Percentiles rank a stretch among this genome's conserved stretches.
These are phyloP conservation scores for Drosophila anceps DNA, from an alignment of 2,888 invertebrate species.

Conservation along the genomic window DNA sequence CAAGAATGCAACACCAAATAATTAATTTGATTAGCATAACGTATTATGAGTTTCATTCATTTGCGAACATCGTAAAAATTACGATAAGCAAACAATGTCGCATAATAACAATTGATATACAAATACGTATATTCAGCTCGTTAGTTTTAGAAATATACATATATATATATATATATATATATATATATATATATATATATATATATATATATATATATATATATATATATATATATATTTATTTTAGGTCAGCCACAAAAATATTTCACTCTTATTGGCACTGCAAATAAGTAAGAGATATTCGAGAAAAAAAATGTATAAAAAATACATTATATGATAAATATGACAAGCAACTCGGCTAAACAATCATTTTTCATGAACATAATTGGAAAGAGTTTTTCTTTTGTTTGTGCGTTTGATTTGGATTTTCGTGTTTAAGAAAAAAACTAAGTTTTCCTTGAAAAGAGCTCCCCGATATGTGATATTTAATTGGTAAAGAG, in stretches of 20 bases:
- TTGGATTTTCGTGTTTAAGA: slow-evolving; percentile 68
- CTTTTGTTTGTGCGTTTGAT: slow-evolving; percentile 18
- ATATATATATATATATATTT: background rate
- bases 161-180: background rate
- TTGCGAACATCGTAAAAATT: slow-evolving; percentile 1
- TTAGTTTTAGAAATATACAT: slow-evolving; percentile 26
- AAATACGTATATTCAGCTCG: slow-evolving; percentile 15
- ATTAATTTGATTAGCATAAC: slow-evolving; percentile 3
- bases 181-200: too few species aligned
- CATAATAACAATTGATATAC: slow-evolving; percentile 10
- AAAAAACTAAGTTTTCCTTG: slow-evolving; percentile 56
- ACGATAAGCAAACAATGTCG: slow-evolving; percentile 31
- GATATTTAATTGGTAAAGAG: slow-evolving; percentile 78
- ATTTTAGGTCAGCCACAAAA: slow-evolving; percentile 74
- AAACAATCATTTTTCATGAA: slow-evolving; percentile 69
- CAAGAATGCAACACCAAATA: slow-evolving; percentile 34
- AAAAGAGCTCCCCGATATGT: slow-evolving; percentile 84
- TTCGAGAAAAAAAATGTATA: slow-evolving; percentile 17
- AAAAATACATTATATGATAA: slow-evolving; percentile 3
- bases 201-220: slow-evolving; percentile 10
- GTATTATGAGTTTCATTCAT: slow-evolving; percentile 1
- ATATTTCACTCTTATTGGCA: slow-evolving; percentile 64
- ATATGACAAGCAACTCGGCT: slow-evolving; percentile 16
- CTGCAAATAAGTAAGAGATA: slow-evolving; percentile 44
- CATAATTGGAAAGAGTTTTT: slow-evolving; percentile 46